Evolutionary conservation across 2,888 invertebrate genomes (phyloP).

Genomic region (Brachyopa scutellaris): DNA sequence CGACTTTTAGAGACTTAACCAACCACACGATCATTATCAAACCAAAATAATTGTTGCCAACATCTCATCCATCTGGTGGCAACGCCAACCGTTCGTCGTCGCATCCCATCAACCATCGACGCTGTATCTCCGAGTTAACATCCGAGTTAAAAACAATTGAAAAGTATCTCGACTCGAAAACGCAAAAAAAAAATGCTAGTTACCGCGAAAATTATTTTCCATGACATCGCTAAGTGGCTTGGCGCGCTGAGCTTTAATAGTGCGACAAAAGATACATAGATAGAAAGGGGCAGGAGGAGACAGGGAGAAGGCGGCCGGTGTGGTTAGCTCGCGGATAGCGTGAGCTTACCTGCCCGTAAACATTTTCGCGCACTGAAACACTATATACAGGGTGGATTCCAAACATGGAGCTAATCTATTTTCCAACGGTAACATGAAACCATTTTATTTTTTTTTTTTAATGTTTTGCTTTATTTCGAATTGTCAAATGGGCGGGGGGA

Average conservation of each 20-base stretch:
- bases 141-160: conserved; percentile 36
- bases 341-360: conserved; percentile 64
- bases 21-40: conserved; percentile 52
- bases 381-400: not conserved
- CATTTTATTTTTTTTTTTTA: too few relatives aligned
- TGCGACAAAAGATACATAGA: too few relatives aligned
- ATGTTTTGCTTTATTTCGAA: too few relatives aligned
- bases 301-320: not conserved
- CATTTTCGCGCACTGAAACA: conserved; percentile 21
- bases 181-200: too few relatives aligned
- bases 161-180: conserved; percentile 36
- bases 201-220: conserved; percentile 43
- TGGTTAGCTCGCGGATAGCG: conserved; percentile 22
- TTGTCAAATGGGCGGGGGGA: too few relatives aligned
- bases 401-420: conserved; percentile 45
- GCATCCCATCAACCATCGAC: too few relatives aligned
- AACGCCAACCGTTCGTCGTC: too few relatives aligned
- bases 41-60: conserved; percentile 48
- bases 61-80: conserved; percentile 34
- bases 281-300: too few relatives aligned
- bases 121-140: not conserved
- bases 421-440: conserved; percentile 44
- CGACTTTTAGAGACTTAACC: conserved; percentile 17
- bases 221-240: too few relatives aligned
- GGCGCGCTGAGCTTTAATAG: too few relatives aligned